Conservation (phyloP, 2,888 invertebrate genomes). For the Stictocephala bisonia region DNA sequence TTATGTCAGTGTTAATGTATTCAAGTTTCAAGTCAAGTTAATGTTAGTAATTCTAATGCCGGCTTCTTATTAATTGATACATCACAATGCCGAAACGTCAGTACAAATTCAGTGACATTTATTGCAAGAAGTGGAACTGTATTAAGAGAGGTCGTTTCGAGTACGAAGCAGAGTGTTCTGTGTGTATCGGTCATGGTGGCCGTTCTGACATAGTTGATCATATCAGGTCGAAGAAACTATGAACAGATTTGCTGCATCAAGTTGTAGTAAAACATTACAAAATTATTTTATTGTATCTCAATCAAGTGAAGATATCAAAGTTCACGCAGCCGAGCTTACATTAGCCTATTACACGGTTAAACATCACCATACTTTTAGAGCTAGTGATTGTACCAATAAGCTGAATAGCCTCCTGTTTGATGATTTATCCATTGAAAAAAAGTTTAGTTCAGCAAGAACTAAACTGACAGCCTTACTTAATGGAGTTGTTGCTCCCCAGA, state of each 20-base stretch:
- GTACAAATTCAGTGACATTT: constrained; percentile 16
- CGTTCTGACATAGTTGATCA: constrained; percentile 26
- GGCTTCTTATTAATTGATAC: not conserved
- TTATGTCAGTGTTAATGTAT: no score
- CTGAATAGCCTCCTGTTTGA: not conserved
- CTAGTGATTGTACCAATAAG: not conserved
- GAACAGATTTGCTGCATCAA: not conserved
- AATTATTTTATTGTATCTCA: not conserved
- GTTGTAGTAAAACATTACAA: not conserved
- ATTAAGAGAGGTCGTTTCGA: constrained; percentile 16
- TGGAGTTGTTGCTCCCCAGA: constrained; percentile 3
- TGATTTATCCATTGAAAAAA: not conserved
- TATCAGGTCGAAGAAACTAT: not conserved
- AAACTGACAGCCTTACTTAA: not conserved
- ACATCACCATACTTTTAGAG: not conserved
- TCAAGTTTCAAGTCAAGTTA: no score
- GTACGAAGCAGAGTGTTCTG: constrained; percentile 6
- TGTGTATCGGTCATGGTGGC: constrained; percentile 12
- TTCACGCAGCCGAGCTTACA: constrained; percentile 15
- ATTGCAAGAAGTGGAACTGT: constrained; percentile 2
- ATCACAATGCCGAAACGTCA: not conserved
- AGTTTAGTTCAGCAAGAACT: not conserved
- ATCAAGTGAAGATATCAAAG: constrained; percentile 5
- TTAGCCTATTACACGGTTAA: no score
- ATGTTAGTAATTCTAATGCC: not conserved